Conservation (phyloP, 2,888 invertebrate species). For the Conops quadrifasciatus region DNA sequence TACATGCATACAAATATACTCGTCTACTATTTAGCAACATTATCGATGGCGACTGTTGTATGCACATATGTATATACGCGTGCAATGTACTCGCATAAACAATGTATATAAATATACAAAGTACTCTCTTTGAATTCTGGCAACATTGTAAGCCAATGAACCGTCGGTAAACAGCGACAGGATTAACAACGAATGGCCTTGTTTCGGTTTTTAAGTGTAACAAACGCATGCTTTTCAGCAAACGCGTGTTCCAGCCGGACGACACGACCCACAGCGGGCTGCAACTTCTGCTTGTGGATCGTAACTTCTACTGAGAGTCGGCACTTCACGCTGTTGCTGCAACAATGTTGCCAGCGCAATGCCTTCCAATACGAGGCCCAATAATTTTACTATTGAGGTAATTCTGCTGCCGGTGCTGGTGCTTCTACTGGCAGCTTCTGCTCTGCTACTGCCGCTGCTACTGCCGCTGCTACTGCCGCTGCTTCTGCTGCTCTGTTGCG, state of each 20-base stretch:
- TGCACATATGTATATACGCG: too few species aligned
- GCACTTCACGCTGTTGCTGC: conserved; percentile 8
- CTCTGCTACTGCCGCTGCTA: background rate
- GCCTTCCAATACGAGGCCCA: conserved; percentile 18
- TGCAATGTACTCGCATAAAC: too few species aligned
- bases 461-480: conserved; percentile 4
- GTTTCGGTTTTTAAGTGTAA: too few species aligned
- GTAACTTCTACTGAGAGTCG: background rate
- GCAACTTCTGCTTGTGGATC: background rate
- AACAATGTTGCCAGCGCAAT: conserved; percentile 28
- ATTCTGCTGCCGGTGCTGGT: background rate
- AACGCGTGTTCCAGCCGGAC: background rate
- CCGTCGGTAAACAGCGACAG: background rate
- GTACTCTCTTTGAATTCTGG: too few species aligned
- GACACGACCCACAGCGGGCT: background rate
- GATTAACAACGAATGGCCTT: conserved; percentile 4
- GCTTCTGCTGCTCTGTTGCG: conserved; percentile 17
- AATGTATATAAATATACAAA: too few species aligned
- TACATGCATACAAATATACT: too few species aligned
- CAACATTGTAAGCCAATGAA: conserved; percentile 11
- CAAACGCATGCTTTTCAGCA: conserved; percentile 7
- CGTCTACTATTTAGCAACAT: too few species aligned
- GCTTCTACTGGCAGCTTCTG: background rate
- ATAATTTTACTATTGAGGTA: conserved; percentile 4
- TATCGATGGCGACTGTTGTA: too few species aligned